A percentile compares a stretch with the other conserved stretches of the same genome.
phyloP scores from a whole-genome alignment of 1,140 invertebrate species.

The Mamestra configurata region DNA sequence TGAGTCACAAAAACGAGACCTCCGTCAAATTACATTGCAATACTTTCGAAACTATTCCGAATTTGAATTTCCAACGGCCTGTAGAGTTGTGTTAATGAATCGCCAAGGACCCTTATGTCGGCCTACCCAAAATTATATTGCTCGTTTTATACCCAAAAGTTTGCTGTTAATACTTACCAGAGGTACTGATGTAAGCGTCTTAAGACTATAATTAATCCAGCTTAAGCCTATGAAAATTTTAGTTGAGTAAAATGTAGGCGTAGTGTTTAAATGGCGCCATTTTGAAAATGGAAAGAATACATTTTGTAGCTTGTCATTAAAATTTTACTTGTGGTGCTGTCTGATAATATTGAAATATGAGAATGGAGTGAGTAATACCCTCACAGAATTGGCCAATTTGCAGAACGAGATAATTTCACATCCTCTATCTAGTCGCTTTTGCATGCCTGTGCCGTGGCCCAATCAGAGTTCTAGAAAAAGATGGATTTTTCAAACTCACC shows the following conservation, averaged over 20 bases:
- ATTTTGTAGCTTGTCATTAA: too few relatives aligned
- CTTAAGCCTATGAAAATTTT: constrained; percentile 26
- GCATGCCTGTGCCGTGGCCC: too few relatives aligned
- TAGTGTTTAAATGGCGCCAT: background rate
- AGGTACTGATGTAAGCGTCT: constrained; percentile 31
- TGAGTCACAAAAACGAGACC: background rate
- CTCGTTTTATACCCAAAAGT: constrained; percentile 33
- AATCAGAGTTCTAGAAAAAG: too few relatives aligned
- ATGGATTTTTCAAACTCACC: too few relatives aligned
- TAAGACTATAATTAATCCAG: constrained; percentile 42
- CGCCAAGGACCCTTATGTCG: constrained; percentile 13
- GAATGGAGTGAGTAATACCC: too few relatives aligned
- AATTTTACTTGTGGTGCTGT: too few relatives aligned
- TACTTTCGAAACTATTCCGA: constrained; percentile 28
- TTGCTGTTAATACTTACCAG: background rate
- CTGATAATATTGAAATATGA: too few relatives aligned
- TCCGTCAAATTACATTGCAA: background rate
- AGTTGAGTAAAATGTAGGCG: background rate
- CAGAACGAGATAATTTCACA: too few relatives aligned
- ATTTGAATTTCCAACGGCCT: constrained; percentile 4
- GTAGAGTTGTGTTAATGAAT: constrained; percentile 18
- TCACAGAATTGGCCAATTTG: too few relatives aligned
- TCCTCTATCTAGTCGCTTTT: too few relatives aligned
- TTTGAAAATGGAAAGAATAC: background rate
- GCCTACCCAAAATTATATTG: constrained; percentile 8